Evolutionary conservation across 2,113 vertebrate genomes (phyloP), one percentile per base, ranked within the genome.

Genomic region (Mirza zaza): DNA sequence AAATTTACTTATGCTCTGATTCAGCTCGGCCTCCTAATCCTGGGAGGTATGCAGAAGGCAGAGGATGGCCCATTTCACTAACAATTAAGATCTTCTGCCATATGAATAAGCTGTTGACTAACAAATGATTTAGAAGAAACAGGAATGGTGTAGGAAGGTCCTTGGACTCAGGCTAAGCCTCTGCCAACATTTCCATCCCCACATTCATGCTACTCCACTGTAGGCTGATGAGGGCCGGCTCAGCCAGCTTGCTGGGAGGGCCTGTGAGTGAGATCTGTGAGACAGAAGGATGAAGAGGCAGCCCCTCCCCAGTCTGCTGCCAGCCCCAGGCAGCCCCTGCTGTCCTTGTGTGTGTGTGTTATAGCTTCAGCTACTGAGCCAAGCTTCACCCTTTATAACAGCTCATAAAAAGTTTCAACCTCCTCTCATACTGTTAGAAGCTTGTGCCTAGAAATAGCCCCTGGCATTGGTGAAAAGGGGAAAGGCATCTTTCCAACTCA

Each of bases 201-300:
- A 32, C 7, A 34, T 25, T 32, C 39, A n/a, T 4, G 10, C 39
- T 20, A 13, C 2, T 32, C 57, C 34, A 39, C 29, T 10, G 8
- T 20, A 36, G 50, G 15, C 32, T 87, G 21, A 32, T 0, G 1
- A 61, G 68, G n/a, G 36, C 3, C 0, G 23, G 48, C 55, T 39
- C 27, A 73, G 45, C 10, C 87, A 39, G n/a, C 14, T 84, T 80
- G 61, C 67, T 57, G 52, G 48, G 1, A 79, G 65, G 50, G 32
- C 2, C 21, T 23, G 0, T 21, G 57, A 75, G 0, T 21, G 57
- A 75, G n/a, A 32, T 34, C n/a, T 29, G 13, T n/a, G 48, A 63
- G 34, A 61, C 32, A 52, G 42, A 23, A 1, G 14, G 59, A 20
- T 12, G 12, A 17, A 85, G 42, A 92, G 36, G 23, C 39, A 34